These are phyloP conservation scores for Zaprionus taronus DNA, from an alignment of 1,140 invertebrate species.

Conservation along the genomic window DNA sequence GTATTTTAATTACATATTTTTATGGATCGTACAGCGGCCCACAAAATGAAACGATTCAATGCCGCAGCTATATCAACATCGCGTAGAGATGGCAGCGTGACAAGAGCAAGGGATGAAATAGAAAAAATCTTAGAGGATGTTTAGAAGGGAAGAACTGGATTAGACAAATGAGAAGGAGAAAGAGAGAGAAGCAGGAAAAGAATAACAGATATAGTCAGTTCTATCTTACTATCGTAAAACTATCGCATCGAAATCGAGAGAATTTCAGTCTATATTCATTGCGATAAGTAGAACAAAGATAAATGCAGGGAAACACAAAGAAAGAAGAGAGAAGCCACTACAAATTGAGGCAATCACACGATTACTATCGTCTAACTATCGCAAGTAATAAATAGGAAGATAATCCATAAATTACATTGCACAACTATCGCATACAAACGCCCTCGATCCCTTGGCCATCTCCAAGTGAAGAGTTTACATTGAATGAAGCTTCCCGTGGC, in stretches of 20 bases:
- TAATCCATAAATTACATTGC: background rate
- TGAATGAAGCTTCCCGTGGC: constrained; percentile 24
- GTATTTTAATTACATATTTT: constrained; percentile 41
- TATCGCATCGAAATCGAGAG: background rate
- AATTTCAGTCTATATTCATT: too few relatives aligned
- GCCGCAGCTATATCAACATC: constrained; percentile 17
- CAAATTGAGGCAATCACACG: background rate
- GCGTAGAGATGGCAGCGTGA: constrained; percentile 28
- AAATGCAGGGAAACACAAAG: too few relatives aligned
- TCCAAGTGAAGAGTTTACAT: constrained; percentile 41
- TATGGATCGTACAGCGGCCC: constrained; percentile 38
- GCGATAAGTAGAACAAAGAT: too few relatives aligned
- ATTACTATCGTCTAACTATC: background rate
- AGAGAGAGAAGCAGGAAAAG: background rate
- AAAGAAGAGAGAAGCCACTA: background rate
- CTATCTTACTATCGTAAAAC: background rate
- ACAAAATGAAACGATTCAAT: constrained; percentile 36
- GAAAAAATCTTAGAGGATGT: background rate
- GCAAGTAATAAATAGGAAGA: background rate
- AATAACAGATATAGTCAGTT: background rate
- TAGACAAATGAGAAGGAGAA: background rate
- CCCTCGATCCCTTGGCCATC: background rate
- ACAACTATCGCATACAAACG: background rate
- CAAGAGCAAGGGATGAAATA: background rate
- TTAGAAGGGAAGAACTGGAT: accelerated